phyloP scores from a whole-genome alignment of 2,888 invertebrate genomes.

The Yponomeuta sedellus region DNA sequence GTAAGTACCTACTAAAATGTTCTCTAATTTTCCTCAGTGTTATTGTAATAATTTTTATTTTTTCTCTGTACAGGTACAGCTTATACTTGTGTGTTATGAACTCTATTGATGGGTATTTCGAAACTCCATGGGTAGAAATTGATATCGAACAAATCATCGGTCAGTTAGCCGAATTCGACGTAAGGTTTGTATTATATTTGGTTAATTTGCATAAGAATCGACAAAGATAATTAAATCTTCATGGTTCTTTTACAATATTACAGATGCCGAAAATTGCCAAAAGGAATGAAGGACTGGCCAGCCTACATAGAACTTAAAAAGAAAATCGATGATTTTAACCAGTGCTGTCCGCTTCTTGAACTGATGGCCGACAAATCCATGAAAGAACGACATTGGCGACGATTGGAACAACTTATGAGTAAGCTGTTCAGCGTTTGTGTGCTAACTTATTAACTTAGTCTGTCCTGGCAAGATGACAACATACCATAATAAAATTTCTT shows the following conservation, averaged over 20 bases:
- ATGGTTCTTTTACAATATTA: constrained; percentile 63
- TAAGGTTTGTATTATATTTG: constrained; percentile 68
- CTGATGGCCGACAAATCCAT: constrained; percentile 92
- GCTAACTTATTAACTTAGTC: background rate
- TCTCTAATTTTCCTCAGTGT: constrained; percentile 11
- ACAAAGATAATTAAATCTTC: background rate
- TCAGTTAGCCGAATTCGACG: constrained; percentile 89
- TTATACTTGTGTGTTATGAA: constrained; percentile 89
- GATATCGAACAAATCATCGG: constrained; percentile 88
- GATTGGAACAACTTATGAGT: constrained; percentile 71
- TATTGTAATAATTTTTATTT: background rate
- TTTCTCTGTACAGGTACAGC: constrained; percentile 48
- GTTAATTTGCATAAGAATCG: background rate
- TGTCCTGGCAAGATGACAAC: too few relatives aligned
- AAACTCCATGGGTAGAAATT: constrained; percentile 89
- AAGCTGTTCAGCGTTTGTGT: constrained; percentile 20
- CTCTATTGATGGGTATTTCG: constrained; percentile 90
- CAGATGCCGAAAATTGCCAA: constrained; percentile 89
- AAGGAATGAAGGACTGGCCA: constrained; percentile 91
- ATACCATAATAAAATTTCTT: too few relatives aligned
- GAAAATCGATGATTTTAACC: constrained; percentile 93
- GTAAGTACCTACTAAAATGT: constrained; percentile 65
- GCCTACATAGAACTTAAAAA: constrained; percentile 90
- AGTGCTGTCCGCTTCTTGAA: constrained; percentile 90
- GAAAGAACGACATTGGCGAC: constrained; percentile 87